Conservation (phyloP, 2,113 vertebrate genomes). For the Entelurus aequoreus region DNA sequence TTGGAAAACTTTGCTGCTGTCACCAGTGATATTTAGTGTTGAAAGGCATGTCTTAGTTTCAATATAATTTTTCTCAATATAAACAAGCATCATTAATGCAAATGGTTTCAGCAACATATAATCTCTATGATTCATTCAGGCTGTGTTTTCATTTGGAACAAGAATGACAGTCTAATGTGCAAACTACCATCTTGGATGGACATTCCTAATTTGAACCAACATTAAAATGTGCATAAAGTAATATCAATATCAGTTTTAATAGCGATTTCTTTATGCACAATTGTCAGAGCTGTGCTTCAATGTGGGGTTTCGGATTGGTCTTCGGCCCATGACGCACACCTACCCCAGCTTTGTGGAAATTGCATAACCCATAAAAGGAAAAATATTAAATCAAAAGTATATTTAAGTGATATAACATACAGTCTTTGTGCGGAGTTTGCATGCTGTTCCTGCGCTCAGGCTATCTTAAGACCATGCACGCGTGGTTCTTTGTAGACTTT, state of each 20-base stretch:
- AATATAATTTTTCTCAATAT: slow-evolving; percentile 31
- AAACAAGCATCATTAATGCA: slow-evolving; percentile 25
- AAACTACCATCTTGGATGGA: background rate
- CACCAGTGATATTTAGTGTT: slow-evolving; percentile 27
- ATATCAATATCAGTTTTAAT: background rate
- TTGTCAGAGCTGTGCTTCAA: background rate
- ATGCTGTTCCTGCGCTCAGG: no score
- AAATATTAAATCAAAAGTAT: background rate
- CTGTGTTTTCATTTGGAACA: slow-evolving; percentile 42
- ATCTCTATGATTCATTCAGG: slow-evolving; percentile 40
- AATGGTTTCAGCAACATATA: slow-evolving; percentile 41
- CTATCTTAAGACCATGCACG: no score
- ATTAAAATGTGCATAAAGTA: background rate
- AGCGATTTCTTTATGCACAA: background rate
- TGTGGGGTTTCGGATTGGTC: no score
- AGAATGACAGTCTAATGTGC: background rate
- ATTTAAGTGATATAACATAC: no score
- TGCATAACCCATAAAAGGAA: background rate
- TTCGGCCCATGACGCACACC: background rate
- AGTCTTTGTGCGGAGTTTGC: no score
- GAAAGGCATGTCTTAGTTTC: slow-evolving; percentile 24
- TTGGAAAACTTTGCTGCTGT: slow-evolving; percentile 34
- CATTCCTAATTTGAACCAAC: background rate
- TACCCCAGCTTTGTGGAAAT: background rate
- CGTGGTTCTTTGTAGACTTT: no score